A percentile compares a stretch with the other conserved stretches of the same genome.
These are phyloP conservation scores for Lysandra coridon DNA, from an alignment of 2,888 invertebrate species.

Conservation along the genomic window DNA sequence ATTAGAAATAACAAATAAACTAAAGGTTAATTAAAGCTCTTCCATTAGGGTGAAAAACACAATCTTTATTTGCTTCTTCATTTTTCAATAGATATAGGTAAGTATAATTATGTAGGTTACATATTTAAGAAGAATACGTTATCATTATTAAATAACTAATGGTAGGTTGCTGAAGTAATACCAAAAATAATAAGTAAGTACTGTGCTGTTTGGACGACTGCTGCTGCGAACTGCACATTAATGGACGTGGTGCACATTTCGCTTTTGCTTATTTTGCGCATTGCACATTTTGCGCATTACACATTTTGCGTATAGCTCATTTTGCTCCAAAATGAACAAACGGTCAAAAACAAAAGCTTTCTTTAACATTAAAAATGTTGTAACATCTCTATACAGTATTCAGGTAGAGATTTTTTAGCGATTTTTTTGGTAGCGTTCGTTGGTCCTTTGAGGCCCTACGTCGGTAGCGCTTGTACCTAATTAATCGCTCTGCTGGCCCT, in stretches of 20 bases:
- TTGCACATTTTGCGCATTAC: no score
- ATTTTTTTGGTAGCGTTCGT: constrained; percentile 73
- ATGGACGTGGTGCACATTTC: no score
- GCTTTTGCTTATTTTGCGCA: no score
- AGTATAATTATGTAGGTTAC: no score
- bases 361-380: constrained; percentile 36
- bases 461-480: constrained; percentile 56
- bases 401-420: constrained; percentile 71
- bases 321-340: neutral
- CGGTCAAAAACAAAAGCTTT: neutral
- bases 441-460: constrained; percentile 63
- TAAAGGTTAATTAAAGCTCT: constrained; percentile 3
- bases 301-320: no score
- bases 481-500: constrained; percentile 7
- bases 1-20: neutral
- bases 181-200: no score
- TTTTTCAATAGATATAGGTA: no score
- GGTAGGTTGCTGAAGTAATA: no score
- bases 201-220: no score
- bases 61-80: neutral
- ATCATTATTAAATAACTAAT: neutral
- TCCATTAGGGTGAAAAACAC: neutral
- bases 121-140: no score
- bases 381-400: constrained; percentile 54
- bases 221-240: no score